phyloP scores from a whole-genome alignment of 2,797 vertebrate species.

The Pogonophryne albipinna region DNA sequence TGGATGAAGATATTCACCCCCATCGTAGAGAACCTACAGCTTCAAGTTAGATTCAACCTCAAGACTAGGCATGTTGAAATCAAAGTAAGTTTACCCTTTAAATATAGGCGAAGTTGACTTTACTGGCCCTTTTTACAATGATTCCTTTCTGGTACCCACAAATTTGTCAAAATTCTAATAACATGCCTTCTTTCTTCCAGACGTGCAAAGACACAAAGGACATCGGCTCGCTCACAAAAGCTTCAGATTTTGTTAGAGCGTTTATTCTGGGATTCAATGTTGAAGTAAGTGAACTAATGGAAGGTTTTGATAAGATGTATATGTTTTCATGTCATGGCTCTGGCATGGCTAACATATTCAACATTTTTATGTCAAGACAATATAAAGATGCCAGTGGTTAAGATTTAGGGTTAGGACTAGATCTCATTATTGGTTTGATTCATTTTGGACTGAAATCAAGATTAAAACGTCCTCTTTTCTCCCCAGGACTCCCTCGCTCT shows the following conservation, averaged over 20 bases:
- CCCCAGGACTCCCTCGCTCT: conserved; percentile 95
- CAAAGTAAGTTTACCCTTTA: conserved; percentile 83
- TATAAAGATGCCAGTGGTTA: neutral
- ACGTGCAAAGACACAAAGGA: conserved; percentile 97
- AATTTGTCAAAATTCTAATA: neutral
- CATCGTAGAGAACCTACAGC: conserved; percentile 95
- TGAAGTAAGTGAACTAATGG: conserved; percentile 87
- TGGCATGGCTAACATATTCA: neutral
- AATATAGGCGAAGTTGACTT: neutral
- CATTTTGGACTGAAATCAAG: neutral
- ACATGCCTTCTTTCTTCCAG: conserved; percentile 78
- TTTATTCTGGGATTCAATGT: conserved; percentile 98
- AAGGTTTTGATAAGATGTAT: neutral
- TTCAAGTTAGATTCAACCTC: conserved; percentile 96
- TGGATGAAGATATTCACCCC: conserved; percentile 98
- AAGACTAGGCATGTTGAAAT: conserved; percentile 96
- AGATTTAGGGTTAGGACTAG: neutral
- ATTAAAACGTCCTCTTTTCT: neutral
- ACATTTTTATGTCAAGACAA: too few species aligned
- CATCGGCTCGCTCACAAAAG: conserved; percentile 92
- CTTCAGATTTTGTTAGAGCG: conserved; percentile 96
- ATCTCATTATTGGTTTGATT: neutral
- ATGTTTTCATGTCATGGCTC: neutral
- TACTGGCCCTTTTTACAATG: too few species aligned
- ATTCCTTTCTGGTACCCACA: neutral